Base-by-base conservation (phyloP, 2,113 vertebrate species). In the Ranitomeya variabilis region DNA sequence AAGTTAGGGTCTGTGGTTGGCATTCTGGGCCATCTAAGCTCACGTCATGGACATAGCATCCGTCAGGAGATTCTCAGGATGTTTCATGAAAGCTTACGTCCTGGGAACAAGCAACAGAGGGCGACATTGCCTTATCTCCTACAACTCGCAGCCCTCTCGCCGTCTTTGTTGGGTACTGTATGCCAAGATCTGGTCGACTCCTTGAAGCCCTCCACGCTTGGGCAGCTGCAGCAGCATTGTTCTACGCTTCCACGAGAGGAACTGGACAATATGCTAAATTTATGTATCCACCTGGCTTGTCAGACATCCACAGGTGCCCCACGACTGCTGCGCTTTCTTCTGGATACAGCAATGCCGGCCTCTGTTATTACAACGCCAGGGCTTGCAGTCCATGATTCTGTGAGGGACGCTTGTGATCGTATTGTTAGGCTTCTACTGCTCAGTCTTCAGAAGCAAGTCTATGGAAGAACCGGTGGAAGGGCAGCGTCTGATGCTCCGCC, bases 1-100 rank as follows among this genome's bases (percentile, higher is more conserved):
- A 99, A 99, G 77, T 97, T 99, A 0, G 96, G 97, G 0, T 99
- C 98, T 0, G 98, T 99, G 69, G 98, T 99, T 5, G 98, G 98
- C 2, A 99, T 99, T 54, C 89, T 99, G 0, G 97, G 98, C 0
- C 98, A 99, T 85, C 87, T 99, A 26, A 97, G 97, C 0, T 96
- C 95, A 0, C 96, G 97, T 0, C 98, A 99, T 55, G 95, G 97
- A 0, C 96, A 96, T 83, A 98, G 96, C 95, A 99, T 99, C 92
- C 95, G 96, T 55, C 96, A 96, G 88, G 98, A 99, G 91, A 94
- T 99, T 26, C 94, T 99, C 3, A 80, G 95, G 26, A 97, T 99
- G 96, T 99, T 99, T 86, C 98, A 98, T 83, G 97, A 97, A 85
- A 99, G 98, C 73, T 90, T 99, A 80, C 92, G 89, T 0, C 93